phyloP scores from a whole-genome alignment of 2,797 vertebrate genomes.

The Pempheris klunzingeri region DNA sequence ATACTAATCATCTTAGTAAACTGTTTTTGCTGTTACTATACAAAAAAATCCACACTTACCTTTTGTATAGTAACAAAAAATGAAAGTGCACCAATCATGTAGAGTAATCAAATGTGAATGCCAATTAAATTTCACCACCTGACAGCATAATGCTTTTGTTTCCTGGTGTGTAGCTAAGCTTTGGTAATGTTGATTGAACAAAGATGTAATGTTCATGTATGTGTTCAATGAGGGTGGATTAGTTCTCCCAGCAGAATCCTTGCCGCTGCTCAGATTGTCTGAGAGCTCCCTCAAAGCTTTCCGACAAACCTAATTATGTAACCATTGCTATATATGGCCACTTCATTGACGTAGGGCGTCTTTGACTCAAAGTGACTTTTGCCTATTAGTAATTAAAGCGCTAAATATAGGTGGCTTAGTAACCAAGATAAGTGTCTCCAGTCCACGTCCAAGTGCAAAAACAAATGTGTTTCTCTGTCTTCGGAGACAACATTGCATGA shows the following conservation, averaged over 20 bases:
- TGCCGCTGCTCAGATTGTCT: not conserved
- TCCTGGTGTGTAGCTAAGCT: not conserved
- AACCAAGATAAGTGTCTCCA: not conserved
- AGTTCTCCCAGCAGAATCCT: not conserved
- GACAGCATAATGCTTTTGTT: not conserved
- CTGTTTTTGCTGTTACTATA: not conserved
- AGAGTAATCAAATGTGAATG: not conserved
- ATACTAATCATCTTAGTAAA: not conserved
- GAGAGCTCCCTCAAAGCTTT: not conserved
- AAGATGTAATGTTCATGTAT: not conserved
- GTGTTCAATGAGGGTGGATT: slow-evolving; percentile 2
- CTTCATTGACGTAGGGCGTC: not conserved
- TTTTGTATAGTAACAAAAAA: not conserved
- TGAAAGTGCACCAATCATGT: not conserved
- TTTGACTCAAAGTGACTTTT: not conserved
- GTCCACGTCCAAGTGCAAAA: not conserved
- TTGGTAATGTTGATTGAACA: not conserved
- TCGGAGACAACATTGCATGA: not conserved
- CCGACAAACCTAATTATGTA: not conserved
- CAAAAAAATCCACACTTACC: not conserved
- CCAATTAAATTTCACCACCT: not conserved
- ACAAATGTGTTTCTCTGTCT: not conserved
- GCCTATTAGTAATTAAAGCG: not conserved
- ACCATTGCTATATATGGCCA: not conserved
- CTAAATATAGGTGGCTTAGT: not conserved